phyloP scores from a whole-genome alignment of 2,113 vertebrate species.

The Zosterops lateralis region DNA sequence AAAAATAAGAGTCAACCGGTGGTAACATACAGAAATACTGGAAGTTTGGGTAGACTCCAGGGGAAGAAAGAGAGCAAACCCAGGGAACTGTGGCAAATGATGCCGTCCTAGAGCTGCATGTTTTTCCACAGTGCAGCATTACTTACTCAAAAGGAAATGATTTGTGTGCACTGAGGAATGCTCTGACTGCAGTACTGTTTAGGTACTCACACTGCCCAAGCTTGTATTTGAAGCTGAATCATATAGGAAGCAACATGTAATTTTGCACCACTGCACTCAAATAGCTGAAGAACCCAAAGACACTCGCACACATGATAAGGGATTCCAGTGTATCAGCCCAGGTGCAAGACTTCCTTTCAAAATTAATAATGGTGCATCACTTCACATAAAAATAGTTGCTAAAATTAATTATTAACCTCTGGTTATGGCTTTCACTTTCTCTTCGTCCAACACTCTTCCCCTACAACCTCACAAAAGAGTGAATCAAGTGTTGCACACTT shows the following conservation, averaged over 20 bases:
- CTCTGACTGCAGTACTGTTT: neutral
- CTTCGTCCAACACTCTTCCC: accelerated
- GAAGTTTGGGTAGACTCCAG: too few relatives aligned
- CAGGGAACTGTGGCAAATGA: accelerated
- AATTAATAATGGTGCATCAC: accelerated
- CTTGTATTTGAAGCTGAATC: neutral
- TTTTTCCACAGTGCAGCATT: neutral
- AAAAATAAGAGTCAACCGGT: neutral
- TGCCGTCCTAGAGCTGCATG: accelerated
- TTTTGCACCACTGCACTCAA: neutral
- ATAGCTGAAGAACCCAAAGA: accelerated
- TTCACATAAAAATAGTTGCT: neutral
- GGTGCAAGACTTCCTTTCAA: neutral
- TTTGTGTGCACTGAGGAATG: neutral
- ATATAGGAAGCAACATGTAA: accelerated
- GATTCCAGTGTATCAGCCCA: accelerated
- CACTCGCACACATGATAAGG: accelerated
- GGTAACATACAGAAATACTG: accelerated
- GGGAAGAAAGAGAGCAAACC: neutral
- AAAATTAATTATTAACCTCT: neutral
- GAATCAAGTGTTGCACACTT: accelerated
- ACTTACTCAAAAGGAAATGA: neutral
- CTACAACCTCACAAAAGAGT: neutral
- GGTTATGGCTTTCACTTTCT: neutral
- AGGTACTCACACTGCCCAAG: neutral